phyloP scores from a whole-genome alignment of 2,797 vertebrate genomes.

The Eidolon dupreanum region DNA sequence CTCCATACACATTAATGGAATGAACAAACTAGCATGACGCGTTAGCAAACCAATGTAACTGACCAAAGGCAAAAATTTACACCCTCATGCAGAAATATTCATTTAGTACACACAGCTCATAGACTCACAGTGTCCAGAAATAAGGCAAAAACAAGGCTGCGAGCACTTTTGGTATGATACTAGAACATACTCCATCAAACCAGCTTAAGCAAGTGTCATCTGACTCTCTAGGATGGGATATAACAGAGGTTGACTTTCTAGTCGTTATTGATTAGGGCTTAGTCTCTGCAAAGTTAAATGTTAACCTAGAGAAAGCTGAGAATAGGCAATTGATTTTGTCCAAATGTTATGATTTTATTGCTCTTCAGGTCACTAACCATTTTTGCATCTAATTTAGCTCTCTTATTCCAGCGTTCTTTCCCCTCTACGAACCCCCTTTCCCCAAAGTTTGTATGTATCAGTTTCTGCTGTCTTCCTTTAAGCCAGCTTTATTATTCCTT shows the following conservation, averaged over 20 bases:
- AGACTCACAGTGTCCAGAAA: neutral
- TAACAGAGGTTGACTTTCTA: neutral
- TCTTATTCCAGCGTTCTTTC: neutral
- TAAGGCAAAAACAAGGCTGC: neutral
- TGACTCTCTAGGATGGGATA: neutral
- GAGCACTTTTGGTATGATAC: neutral
- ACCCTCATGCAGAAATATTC: neutral
- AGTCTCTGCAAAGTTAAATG: neutral
- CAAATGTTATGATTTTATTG: neutral
- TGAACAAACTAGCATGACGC: neutral
- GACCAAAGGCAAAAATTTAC: neutral
- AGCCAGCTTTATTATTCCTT: neutral
- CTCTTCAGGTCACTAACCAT: neutral
- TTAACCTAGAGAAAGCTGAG: neutral
- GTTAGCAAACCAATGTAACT: neutral
- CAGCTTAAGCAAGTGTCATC: neutral
- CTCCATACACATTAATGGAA: neutral
- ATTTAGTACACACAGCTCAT: neutral
- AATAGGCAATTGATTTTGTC: neutral
- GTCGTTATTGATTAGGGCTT: neutral
- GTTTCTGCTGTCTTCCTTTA: neutral
- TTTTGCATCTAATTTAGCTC: neutral
- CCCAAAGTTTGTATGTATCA: neutral
- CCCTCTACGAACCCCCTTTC: rapidly evolving
- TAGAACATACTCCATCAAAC: neutral